Base-by-base conservation (phyloP, 2,888 invertebrate genomes). In the Napeogenes sylphis region DNA sequence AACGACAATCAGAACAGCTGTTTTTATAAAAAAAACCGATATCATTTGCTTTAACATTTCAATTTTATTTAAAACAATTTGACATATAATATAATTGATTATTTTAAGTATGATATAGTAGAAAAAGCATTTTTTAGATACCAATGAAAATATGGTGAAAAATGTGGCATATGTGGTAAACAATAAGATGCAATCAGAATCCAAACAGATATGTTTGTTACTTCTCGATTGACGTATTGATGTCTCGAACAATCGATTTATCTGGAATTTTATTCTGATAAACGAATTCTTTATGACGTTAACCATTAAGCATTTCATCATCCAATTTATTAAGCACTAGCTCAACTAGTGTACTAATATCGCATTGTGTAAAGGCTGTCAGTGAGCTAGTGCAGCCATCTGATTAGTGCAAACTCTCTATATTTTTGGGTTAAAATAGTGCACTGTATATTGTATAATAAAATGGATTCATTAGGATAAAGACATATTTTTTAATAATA, bases 1-100 rank as follows among this genome's bases (percentile, higher is more conserved):
- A 65, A 66, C 66, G 68, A 67, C 67, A 67, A 69, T 69, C 59
- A 33, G 59, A 53, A 65, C 67, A 63, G 61, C 59, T 65, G 61
- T 61, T 67, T 54, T 55, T 65, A 55, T 56, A 42, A 67, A 65
- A 67, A 67, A 63, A 67, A 67, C 63, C 57, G 63, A 66, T 64
- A 53, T 58, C 55, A 21, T 21, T 21, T 21, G 21, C 21, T 21
- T 21, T 21, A 21, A 21, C 21, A 21, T 21, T 21, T 21, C 21
- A 21, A 21, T 21, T 21, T 21, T 1, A 21, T 0, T 21, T 21
- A 21, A 21, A 21, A 21, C 1, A 21, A 21, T 21, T 21, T 21
- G 21, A 21, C 21, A 21, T 21, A 21, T 21, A 21, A 21, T 21
- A 21, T 21, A 21, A 21, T 1, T 21, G 21, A 21, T 21, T 21